These are phyloP conservation scores for Bactericera cockerelli DNA, from an alignment of 1,140 invertebrate genomes.

Conservation along the genomic window DNA sequence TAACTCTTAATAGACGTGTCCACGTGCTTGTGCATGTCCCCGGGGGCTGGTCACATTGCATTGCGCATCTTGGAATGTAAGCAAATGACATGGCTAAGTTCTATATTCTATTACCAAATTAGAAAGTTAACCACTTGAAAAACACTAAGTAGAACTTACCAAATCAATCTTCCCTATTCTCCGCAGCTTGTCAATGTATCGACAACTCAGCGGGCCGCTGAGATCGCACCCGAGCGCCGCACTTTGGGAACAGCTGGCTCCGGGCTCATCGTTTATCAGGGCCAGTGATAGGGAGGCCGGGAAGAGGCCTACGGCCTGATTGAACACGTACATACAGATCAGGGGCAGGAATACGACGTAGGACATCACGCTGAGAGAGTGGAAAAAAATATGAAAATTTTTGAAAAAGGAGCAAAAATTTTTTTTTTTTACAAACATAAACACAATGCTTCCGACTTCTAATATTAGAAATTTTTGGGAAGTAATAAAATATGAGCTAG, in stretches of 20 bases:
- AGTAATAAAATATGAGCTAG: no score
- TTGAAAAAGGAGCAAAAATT: neutral
- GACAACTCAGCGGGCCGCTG: conserved; percentile 39
- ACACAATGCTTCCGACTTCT: no score
- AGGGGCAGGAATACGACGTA: conserved; percentile 71
- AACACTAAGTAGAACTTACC: no score
- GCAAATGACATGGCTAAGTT: no score
- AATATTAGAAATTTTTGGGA: no score
- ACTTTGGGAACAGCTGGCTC: neutral
- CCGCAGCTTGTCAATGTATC: conserved; percentile 50
- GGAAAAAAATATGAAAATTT: conserved; percentile 8
- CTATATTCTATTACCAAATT: no score
- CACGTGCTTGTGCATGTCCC: no score
- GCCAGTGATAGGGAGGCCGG: neutral
- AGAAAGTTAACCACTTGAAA: no score
- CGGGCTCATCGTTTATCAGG: neutral
- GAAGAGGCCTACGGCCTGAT: neutral
- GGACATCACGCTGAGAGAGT: conserved; percentile 44
- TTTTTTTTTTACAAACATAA: no score
- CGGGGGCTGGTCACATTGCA: no score
- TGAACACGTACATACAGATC: conserved; percentile 29
- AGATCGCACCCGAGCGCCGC: conserved; percentile 39
- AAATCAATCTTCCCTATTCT: conserved; percentile 25
- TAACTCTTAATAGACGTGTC: no score
- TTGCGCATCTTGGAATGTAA: no score